Base-by-base conservation (phyloP, 2,113 vertebrate genomes). In the Australoheros scitulus region DNA sequence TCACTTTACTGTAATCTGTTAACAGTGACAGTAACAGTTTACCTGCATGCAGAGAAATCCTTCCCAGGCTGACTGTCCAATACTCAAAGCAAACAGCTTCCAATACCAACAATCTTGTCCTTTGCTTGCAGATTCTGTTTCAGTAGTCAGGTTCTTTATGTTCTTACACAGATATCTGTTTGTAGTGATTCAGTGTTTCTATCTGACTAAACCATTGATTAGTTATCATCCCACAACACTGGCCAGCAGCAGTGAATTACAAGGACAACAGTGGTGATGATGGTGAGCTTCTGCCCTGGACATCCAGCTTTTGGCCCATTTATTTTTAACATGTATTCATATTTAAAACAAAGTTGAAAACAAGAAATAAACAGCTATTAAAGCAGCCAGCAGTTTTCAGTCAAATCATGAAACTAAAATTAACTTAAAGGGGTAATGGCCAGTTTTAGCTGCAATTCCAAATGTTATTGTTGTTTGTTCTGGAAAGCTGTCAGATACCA, bases 321-420 rank as follows among this genome's bases (percentile, higher is more conserved):
- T 70, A 20, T 1, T 70, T 70, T 20, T 24, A 70, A 17, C 65
- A 32, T 10, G 18, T 18, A 20, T 70, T 0, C 6, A 26, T 29
- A 50, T 70, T 70, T 70, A 29, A 50, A 70, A 43, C 38, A 29
- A 70, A 70, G 41, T 50, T 70, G 24, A 43, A 70, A 29, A 47
- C 14, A 68, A 10, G 14, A 47, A 9, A 47, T 7, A 47, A 41
- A 7, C 7, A 0, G n/a, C 17, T 0, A 43, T 11, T 47, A 17
- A 50, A 47, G 11, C 41, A 50, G 64, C 2, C 41, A 68, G 7
- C 10, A 47, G 41, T 4, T 68, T 68, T 47, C 41, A 26, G 10
- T 47, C 15, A 70, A 24, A 6, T 68, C 6, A 38, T 13, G 61
- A 38, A 43, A 9, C 18, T 24, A 14, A 65, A 43, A 24, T 41